Evolutionary conservation across 2,113 vertebrate genomes (phyloP), one percentile per base, ranked within the genome.

Genomic region (Eptesicus fuscus): DNA sequence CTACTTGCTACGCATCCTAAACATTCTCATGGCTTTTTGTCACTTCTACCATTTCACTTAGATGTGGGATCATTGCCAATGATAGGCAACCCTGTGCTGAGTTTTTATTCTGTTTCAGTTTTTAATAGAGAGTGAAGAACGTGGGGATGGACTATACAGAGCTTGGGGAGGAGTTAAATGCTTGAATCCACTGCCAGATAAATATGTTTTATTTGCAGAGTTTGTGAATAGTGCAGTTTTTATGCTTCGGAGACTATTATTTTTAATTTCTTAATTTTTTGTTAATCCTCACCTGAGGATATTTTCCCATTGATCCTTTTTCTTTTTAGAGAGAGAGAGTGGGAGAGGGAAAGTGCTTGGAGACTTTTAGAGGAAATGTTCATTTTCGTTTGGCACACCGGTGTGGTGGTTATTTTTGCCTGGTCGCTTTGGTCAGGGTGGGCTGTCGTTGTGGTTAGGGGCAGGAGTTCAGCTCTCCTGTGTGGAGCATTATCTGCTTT

Each of bases 81-180:
- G 23, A 47, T 10, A 90, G 79, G 37, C 7, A 47, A 28, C 35
- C 7, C 20, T 40, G 44, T 53, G 35, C 51, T 80, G 16, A 37
- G 59, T 94, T 94, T 92, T 86, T 70, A 74, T 94, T 91, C 78
- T n/a, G 25, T 80, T 80, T 73, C 35, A 25, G 10, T 69, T 83
- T 76, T 76, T 79, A 40, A 17, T 37, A 14, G 37, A 44, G n/a
- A 51, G 7, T 83, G 25, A 20, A 71, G 61, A 83, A 67, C 30
- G 14, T 53, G 32, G 61, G 40, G 44, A 47, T 28, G 40, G 40
- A 79, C 13, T 77, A 11, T 25, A 11, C 56, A 59, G 47, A 93
- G 35, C 23, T 65, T 40, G 8, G 12, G 3, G 25, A 65, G 16
- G 4, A 69, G 70, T 78, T 87, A 85, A 49, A 67, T 67, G 9